Base-by-base conservation (phyloP, 2,797 vertebrate genomes). In the Antrozous pallidus region DNA sequence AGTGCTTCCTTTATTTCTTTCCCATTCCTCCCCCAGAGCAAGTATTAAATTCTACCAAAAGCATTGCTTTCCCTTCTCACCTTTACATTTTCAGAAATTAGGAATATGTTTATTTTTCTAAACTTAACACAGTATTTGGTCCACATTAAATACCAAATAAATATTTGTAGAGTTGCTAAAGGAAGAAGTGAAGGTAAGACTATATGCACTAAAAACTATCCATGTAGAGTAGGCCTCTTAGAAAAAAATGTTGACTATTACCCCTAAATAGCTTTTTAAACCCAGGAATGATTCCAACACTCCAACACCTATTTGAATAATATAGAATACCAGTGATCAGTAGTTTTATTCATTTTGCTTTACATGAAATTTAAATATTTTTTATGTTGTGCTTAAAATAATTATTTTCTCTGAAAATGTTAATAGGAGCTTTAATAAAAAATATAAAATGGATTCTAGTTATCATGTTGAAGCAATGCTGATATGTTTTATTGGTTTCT, bases 371-470 rank as follows among this genome's bases (percentile, higher is more conserved):
- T 61, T 83, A 56, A 91, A 54, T 88, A 81, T 88, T 93, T 89
- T 89, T 74, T 63, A 86, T 77, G 58, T 42, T 90, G 11, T 73
- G 22, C 17, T 51, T 28, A 82, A 85, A 83, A 18, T 18, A 85
- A 28, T 70, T 90, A 28, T 69, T 94, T 96, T 93, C 28, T 91
- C 49, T 79, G 16, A 47, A 79, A 82, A 70, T 93, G 78, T 63
- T 71, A 47, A 90, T 8, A 61, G 8, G 2, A 40, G 18, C 63
- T 86, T 83, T 83, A 49, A 77, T 71, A 45, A 96, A 49, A 94
- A 92, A 92, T 56, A 51, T 49, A 45, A 1, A 86, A 14, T 28
- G 36, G 6, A 42, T 58, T 88, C 36, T 77, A 70, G 10, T 61
- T 84, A 82, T 75, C 33, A 75, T 89, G 54, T 73, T 77, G 18